Conservation (phyloP, 2,113 vertebrate species). For the Nerophis ophidion region DNA sequence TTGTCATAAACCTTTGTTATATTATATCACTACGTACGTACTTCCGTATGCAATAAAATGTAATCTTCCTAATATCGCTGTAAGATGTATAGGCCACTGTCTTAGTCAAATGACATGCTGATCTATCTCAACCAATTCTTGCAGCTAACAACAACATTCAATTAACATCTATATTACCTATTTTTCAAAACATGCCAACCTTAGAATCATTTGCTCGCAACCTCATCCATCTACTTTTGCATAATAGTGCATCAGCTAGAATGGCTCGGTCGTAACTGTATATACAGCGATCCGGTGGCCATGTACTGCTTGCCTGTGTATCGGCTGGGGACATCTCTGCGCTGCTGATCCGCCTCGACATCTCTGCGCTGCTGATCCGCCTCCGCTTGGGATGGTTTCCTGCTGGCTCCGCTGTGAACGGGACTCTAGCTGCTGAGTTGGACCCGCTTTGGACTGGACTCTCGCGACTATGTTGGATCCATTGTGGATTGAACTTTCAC, state of each 20-base stretch:
- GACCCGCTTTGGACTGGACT: no score
- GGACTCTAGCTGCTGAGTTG: no score
- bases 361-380: no score
- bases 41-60: conserved; percentile 1
- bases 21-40: background rate
- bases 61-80: conserved; percentile 15
- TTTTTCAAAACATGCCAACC: conserved; percentile 28
- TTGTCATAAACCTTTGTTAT: no score
- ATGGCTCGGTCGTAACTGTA: background rate
- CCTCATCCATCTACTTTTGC: conserved; percentile 19
- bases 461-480: no score
- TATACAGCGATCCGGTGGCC: no score
- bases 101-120: conserved; percentile 14
- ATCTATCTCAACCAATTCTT: conserved; percentile 21
- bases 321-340: no score
- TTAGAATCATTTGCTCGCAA: conserved; percentile 22
- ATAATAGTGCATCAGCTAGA: conserved; percentile 3
- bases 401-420: no score
- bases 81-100: conserved; percentile 8
- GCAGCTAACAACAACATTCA: conserved; percentile 2
- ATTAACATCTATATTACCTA: conserved; percentile 32
- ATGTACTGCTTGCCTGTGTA: no score
- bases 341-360: no score
- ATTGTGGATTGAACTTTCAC: no score
- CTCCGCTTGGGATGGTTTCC: no score